Evolutionary conservation across 2,888 invertebrate genomes (phyloP), one percentile per base, ranked within the genome.

Genomic region (Falcaria lacertinaria): DNA sequence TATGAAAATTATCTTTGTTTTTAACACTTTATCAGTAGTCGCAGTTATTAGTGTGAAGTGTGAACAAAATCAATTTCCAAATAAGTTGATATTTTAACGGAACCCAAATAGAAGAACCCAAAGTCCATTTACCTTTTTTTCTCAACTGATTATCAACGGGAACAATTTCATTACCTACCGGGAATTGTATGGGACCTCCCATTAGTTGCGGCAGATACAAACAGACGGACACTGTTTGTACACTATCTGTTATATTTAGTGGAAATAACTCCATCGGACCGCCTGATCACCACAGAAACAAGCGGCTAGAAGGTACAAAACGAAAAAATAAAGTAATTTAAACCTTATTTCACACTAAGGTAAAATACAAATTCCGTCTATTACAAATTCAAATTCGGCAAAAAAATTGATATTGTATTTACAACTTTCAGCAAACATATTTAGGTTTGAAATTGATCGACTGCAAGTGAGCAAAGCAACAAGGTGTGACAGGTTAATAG

Each of bases 401-500:
- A 11, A 11, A 11, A 11, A 11, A 4, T 4, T 11, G 0, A 3
- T 4, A 45, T 41, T 1, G 8, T 25, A 54, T 47, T 47, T 39
- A 34, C 1, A 48, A 54, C 51, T 37, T 0, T 2, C 4, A 0
- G 0, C 0, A 0, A 28, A 11, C 2, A 3, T 1, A 0, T n/a
- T 42, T 71, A 44, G 45, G 49, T 50, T 44, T 1, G 52, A 42
- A 50, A 40, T 61, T 8, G 15, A 33, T 28, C 48, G 39, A 0
- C 1, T 13, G 22, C 2, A 8, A 13, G 38, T 36, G 19, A 44
- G 37, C 49, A 17, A 41, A 49, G 57, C 57, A 67, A 65, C 62
- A 70, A 80, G 73, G 78, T 85, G 82, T 80, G 77, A 70, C 75
- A 77, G 69, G 77, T 80, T 80, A 79, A 70, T 72, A 73, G 68